Evolutionary conservation across 30 jellyfish, hydroid and myxozoan genomes (phyloP).

Genomic region (Nemopilema nomurai): DNA sequence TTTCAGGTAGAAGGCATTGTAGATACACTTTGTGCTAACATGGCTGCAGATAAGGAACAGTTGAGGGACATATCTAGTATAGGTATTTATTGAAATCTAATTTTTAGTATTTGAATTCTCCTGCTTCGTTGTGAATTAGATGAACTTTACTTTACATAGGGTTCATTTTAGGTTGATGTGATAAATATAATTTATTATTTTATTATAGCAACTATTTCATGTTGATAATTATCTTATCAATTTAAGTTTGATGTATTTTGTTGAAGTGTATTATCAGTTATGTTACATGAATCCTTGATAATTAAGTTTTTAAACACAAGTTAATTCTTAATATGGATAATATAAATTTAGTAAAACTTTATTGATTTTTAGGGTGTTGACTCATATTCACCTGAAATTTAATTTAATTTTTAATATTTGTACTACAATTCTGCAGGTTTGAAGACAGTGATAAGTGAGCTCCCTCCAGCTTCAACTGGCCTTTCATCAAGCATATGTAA

Average conservation of each 20-base stretch:
- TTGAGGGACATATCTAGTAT: constrained; percentile 96
- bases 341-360: no score
- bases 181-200: no score
- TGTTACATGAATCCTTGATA: no score
- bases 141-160: no score
- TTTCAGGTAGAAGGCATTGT: constrained; percentile 96
- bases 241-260: no score
- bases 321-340: no score
- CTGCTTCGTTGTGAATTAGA: no score
- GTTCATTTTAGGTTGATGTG: no score
- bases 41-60: constrained; percentile 93
- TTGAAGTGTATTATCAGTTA: no score
- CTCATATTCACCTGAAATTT: background rate
- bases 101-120: background rate
- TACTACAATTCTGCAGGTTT: constrained; percentile 44
- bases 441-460: constrained; percentile 93
- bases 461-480: constrained; percentile 94
- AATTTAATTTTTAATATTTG: background rate
- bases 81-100: constrained; percentile 46
- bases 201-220: no score
- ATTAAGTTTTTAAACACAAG: no score
- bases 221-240: no score
- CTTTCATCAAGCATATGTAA: constrained; percentile 93
- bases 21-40: constrained; percentile 93
- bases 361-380: background rate